Percentiles rank a stretch among this genome's conserved stretches.
Evolutionary conservation across 1,140 invertebrate genomes (phyloP).

Genomic region (Drosophila nebulosa): DNA sequence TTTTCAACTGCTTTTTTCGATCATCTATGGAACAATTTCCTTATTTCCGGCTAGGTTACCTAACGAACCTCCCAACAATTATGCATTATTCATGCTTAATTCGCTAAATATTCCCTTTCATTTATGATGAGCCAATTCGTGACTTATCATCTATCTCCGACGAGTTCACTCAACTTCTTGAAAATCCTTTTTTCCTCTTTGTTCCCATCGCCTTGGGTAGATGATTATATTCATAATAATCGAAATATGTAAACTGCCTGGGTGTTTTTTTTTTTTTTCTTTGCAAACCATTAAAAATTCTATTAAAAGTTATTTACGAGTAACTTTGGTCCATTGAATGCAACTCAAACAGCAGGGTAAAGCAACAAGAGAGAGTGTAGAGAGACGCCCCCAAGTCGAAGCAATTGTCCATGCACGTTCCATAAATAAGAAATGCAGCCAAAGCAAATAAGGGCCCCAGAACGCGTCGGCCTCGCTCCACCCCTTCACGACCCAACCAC

Average conservation of each 20-base stretch:
- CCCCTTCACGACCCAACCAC: background rate
- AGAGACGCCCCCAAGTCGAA: constrained; percentile 14
- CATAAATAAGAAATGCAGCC: constrained; percentile 77
- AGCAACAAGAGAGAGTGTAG: constrained; percentile 30
- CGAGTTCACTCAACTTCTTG: background rate
- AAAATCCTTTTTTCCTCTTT: background rate
- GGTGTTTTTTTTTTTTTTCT: background rate
- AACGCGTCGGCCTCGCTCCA: background rate
- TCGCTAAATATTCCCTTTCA: background rate
- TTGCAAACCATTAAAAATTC: constrained; percentile 64
- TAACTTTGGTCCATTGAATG: constrained; percentile 74
- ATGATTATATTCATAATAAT: background rate
- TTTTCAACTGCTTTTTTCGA: no score
- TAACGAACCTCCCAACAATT: no score
- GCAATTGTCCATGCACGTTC: constrained; percentile 73
- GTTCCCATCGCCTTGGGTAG: background rate
- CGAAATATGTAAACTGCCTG: background rate
- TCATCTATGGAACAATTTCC: no score
- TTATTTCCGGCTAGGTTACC: no score
- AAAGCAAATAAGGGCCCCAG: constrained; percentile 37
- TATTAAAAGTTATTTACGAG: constrained; percentile 77
- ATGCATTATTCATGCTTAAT: no score
- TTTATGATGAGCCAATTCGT: background rate
- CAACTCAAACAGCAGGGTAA: constrained; percentile 56
- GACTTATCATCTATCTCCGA: background rate